Base-by-base conservation (phyloP, 2,797 vertebrate species). In the Pseudocheirus occidentalis region DNA sequence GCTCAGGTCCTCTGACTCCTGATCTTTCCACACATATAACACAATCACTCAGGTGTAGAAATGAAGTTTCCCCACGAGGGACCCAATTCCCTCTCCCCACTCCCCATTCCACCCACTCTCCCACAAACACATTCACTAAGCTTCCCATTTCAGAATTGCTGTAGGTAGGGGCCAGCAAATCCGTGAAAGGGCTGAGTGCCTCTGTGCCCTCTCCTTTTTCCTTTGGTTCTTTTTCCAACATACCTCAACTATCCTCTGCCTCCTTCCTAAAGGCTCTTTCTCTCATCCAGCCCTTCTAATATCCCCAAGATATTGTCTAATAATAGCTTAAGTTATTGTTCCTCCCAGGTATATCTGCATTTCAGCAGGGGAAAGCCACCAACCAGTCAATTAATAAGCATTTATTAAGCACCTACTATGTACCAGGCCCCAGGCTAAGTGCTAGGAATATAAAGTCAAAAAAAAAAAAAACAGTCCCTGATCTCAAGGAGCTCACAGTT, bases 221-320 rank as follows among this genome's bases (percentile, higher is more conserved):
- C 40, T 87, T 46, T 27, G n/a, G 66, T 40, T 46, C 73, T 46
- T 50, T 87, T 87, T 27, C 40, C 9, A 87, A 46, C 2, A 10
- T 3, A 87, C 3, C 40, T 87, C 9, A 27, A 46, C 21, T 46
- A 27, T 87, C 73, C 40, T 87, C 73, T 87, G 40, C 9, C 73
- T 87, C 73, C 24, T 46, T 46, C 73, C 9, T 87, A 87, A 46
- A 87, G 73, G 21, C 50, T 87, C 21, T 87, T 46, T 46, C 40
- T 87, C 40, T 87, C 21, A 11, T 87, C 40, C 40, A 87, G 9
- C 40, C 21, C 18, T 27, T 27, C 40, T 46, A 87, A 14, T 94
- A 56, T 90, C 53, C 59, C 66, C 81, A 62, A 87, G 27, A 56
- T 90, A 91, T 27, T 66, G 81, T 21, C 93, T 93, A 27, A 92